Percentiles rank a stretch among this genome's conserved stretches.
Evolutionary conservation across 2,797 vertebrate genomes (phyloP).

Genomic region (Paratrypauchen microcephalus): DNA sequence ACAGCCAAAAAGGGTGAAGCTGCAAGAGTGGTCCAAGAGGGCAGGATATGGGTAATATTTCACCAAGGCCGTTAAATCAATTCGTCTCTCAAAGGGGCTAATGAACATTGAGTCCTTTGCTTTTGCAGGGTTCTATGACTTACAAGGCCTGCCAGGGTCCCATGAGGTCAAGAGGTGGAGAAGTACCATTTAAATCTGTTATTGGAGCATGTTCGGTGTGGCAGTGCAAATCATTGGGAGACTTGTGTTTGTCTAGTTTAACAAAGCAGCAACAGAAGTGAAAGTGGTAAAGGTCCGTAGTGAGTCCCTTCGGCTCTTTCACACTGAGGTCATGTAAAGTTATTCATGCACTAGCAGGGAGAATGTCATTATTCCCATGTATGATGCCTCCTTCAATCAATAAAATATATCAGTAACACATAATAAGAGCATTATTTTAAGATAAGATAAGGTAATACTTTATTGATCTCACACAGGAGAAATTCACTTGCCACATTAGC

Average conservation of each 20-base stretch:
- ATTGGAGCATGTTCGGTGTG: constrained; percentile 35
- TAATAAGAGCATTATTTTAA: constrained; percentile 9
- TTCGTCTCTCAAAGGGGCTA: constrained; percentile 49
- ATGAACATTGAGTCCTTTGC: constrained; percentile 36
- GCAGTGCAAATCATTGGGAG: constrained; percentile 21
- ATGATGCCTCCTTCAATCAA: constrained; percentile 7
- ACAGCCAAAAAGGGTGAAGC: constrained; percentile 37
- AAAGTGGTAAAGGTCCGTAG: background rate
- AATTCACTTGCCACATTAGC: too few species aligned
- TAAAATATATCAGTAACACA: constrained; percentile 11
- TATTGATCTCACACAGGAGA: too few species aligned
- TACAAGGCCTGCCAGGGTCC: constrained; percentile 29
- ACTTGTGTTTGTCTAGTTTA: constrained; percentile 13
- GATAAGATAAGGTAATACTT: too few species aligned
- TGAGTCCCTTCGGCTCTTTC: constrained; percentile 21
- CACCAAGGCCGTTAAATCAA: constrained; percentile 63
- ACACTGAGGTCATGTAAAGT: constrained; percentile 6
- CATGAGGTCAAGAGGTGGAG: constrained; percentile 22
- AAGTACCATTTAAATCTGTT: constrained; percentile 20
- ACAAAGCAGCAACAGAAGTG: constrained; percentile 25
- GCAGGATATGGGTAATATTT: constrained; percentile 65
- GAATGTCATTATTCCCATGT: constrained; percentile 21
- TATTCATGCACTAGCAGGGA: constrained; percentile 16
- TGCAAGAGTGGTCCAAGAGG: constrained; percentile 53
- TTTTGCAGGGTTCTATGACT: constrained; percentile 29